Base-by-base conservation (phyloP, 2,797 vertebrate genomes). In the Macropodus opercularis region DNA sequence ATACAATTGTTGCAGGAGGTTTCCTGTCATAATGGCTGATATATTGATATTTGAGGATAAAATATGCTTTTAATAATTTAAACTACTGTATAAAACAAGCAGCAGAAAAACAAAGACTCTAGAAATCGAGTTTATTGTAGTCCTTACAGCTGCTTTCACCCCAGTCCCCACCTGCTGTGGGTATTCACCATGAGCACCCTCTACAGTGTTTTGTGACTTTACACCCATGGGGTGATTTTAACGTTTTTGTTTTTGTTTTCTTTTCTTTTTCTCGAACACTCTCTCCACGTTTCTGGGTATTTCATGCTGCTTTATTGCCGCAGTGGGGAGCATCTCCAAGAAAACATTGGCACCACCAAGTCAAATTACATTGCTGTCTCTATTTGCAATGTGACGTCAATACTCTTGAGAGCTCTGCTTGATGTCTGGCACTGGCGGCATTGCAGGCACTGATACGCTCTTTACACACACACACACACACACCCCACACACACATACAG, bases 251-350 rank as follows among this genome's bases (percentile, higher is more conserved):
- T 13, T 32, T 32, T n/a, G n/a, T n/a, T n/a, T n/a, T n/a, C n/a
- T n/a, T n/a, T n/a, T n/a, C n/a, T n/a, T 58, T 40, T 36, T 58
- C 52, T 36, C 11, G 31, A 44, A 57, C 43, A 26, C 38, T 60
- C 44, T 17, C 60, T 42, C 34, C 42, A 40, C 60, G 67, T 48
- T 35, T 38, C 60, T 41, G 26, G 52, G 41, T 29, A 54, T 68
- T 66, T 65, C 67, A 56, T 66, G 70, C 57, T 77, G 57, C 61
- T 63, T 72, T 67, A 72, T 58, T 61, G 54, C 47, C 48, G 3
- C 63, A 75, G 70, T 43, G 27, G 55, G 77, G 19, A 44, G 51
- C 42, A 56, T 51, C 41, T 49, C 40, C 44, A 36, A 29, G 46
- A 71, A 71, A 48, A 69, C 56, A 59, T 35, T 44, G 24, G 8